These are phyloP conservation scores for Burhinus oedicnemus DNA, from an alignment of 2,113 vertebrate species.

Conservation along the genomic window DNA sequence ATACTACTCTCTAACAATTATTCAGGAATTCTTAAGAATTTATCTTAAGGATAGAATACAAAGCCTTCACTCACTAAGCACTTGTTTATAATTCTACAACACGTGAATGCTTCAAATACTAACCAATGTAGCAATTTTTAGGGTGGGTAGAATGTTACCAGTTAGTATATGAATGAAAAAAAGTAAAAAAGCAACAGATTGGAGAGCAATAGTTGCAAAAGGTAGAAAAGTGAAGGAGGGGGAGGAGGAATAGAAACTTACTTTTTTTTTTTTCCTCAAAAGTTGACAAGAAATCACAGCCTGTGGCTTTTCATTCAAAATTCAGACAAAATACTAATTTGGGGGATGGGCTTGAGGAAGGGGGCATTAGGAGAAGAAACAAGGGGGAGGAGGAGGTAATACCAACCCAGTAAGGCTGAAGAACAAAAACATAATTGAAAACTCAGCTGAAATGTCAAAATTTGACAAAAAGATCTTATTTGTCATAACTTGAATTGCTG, in stretches of 20 bases:
- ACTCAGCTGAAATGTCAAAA: neutral
- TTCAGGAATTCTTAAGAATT: neutral
- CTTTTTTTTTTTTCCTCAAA: neutral
- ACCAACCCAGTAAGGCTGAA: neutral
- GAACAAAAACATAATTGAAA: neutral
- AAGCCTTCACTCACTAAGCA: neutral
- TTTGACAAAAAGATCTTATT: neutral
- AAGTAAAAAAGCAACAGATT: neutral
- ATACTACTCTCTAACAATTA: neutral
- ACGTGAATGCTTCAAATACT: neutral
- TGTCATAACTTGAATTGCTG: neutral
- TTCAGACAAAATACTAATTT: neutral
- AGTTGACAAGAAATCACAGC: neutral
- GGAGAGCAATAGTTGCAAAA: neutral
- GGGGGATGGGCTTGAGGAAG: accelerated
- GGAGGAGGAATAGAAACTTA: neutral
- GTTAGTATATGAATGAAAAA: neutral
- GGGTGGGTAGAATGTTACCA: neutral
- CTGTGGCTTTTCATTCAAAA: neutral
- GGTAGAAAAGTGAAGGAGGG: neutral
- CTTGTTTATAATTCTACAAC: neutral
- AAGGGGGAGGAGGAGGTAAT: neutral
- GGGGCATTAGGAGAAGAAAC: neutral
- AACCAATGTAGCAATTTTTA: neutral
- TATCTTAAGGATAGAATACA: neutral